A percentile compares a stretch with the other conserved stretches of the same genome.
These are phyloP conservation scores for Labrus mixtus DNA, from an alignment of 2,113 vertebrate species.

Conservation along the genomic window DNA sequence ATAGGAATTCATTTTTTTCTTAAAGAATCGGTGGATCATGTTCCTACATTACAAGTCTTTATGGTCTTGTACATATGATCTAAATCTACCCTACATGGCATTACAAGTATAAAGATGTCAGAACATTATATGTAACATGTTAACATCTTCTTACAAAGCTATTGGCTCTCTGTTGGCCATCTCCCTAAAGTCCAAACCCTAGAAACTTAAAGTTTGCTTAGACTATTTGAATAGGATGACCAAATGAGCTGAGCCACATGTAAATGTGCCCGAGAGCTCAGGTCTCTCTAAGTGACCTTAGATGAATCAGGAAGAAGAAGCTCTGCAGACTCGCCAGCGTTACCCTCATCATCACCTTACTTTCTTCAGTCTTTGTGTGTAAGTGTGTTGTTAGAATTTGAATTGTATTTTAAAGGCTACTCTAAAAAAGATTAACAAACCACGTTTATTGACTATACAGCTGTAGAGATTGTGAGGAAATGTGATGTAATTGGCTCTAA, in stretches of 20 bases:
- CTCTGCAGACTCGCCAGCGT: neutral
- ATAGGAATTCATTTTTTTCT: neutral
- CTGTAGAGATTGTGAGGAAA: neutral
- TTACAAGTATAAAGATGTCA: too few relatives aligned
- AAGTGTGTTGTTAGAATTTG: neutral
- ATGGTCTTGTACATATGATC: neutral
- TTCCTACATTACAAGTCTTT: too few relatives aligned
- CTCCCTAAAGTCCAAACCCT: neutral
- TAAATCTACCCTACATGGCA: too few relatives aligned
- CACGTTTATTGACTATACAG: neutral
- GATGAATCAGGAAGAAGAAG: slow-evolving; percentile 22
- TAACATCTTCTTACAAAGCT: neutral
- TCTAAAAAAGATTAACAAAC: neutral
- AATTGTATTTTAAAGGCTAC: neutral
- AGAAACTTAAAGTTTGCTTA: slow-evolving; percentile 41
- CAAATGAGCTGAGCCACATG: slow-evolving; percentile 49
- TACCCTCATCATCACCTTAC: neutral
- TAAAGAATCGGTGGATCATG: too few relatives aligned
- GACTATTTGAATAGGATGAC: slow-evolving; percentile 55
- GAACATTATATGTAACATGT: neutral
- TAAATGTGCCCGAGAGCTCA: slow-evolving; percentile 41
- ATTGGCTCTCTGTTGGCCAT: neutral
- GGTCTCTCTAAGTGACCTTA: slow-evolving; percentile 4
- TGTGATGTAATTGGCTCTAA: neutral
- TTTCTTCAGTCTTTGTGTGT: neutral